Base-by-base conservation (phyloP, 2,888 invertebrate genomes). In the Eupelmus urozonus region DNA sequence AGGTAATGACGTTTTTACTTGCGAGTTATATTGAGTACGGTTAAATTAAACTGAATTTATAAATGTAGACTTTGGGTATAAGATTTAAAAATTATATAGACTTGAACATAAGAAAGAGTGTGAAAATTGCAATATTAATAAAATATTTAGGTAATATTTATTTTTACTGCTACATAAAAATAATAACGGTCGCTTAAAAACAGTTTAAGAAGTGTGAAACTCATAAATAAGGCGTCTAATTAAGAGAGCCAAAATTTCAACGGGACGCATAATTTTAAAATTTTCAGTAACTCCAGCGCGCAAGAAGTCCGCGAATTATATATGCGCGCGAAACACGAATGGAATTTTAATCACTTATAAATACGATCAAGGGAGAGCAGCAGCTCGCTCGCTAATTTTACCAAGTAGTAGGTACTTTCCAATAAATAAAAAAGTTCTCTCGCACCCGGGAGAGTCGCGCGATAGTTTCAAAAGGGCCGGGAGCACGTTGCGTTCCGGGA, bases 401-500 rank as follows among this genome's bases (percentile, higher is more conserved):
- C 78, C 73, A 55, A 67, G 80, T 79, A 66, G 70, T 23, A 80
- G 34, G n/a, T n/a, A 34, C 5, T 70, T 75, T 76, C 63, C 55
- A 23, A 84, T 82, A 82, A 84, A 83, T 83, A 82, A 81, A 79
- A 20, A 53, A 18, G 53, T n/a, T 0, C 20, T n/a, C 62, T 18
- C 25, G 4, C 20, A 7, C 20, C 16, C 49, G 11, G 9, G 34
- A 3, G 34, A 49, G n/a, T n/a, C 4, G 49, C 49, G 76, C 40
- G 63, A 76, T 80, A 82, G 82, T 83, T 82, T 81, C 82, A 82
- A 69, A 76, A 80, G n/a, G 76, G 79, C 82, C 18, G 45, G 51
- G 29, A 78, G 83, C 84, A 85, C 85, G 84, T 85, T 82, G 82
- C 79, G 82, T 89, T 89, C 89, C 84, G 79, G 84, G 88, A 89